These are phyloP conservation scores for Chromobotia macracanthus DNA, from an alignment of 2,797 vertebrate species.

Conservation along the genomic window DNA sequence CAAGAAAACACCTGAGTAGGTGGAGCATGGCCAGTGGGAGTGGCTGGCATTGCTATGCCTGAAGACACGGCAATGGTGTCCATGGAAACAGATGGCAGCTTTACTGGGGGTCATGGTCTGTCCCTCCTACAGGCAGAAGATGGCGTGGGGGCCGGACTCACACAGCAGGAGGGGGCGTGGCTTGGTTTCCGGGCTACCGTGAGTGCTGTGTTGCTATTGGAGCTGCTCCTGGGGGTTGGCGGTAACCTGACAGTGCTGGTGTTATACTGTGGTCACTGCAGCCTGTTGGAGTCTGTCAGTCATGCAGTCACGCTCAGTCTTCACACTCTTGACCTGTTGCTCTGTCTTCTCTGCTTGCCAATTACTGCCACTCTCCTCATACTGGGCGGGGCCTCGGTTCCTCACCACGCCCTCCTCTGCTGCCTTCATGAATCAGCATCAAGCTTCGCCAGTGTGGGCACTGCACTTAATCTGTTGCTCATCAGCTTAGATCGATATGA, in stretches of 20 bases:
- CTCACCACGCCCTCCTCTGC: constrained; percentile 77
- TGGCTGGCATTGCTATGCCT: constrained; percentile 76
- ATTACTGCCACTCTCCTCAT: constrained; percentile 81
- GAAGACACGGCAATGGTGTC: constrained; percentile 67
- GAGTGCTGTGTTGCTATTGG: constrained; percentile 79
- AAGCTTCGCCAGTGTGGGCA: constrained; percentile 83
- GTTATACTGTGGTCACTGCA: constrained; percentile 83
- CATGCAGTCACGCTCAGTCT: constrained; percentile 85
- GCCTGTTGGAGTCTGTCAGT: constrained; percentile 86
- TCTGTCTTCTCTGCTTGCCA: constrained; percentile 79
- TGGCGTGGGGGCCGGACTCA: constrained; percentile 73
- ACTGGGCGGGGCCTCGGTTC: constrained; percentile 71
- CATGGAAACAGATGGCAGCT: constrained; percentile 84
- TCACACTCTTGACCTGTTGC: constrained; percentile 81
- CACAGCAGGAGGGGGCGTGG: constrained; percentile 68
- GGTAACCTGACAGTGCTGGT: constrained; percentile 83
- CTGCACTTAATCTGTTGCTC: constrained; percentile 81
- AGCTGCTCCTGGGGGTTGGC: constrained; percentile 80
- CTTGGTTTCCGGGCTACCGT: constrained; percentile 84
- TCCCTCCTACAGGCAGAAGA: constrained; percentile 82
- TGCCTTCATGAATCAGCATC: constrained; percentile 84
- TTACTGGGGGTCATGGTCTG: constrained; percentile 58
- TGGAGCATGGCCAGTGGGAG: constrained; percentile 72
- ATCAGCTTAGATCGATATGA: constrained; percentile 83
- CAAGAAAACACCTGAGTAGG: constrained; percentile 55